Evolutionary conservation across 2,113 vertebrate species (phyloP), one percentile per base, ranked within the genome.

Genomic region (Alligator mississippiensis): DNA sequence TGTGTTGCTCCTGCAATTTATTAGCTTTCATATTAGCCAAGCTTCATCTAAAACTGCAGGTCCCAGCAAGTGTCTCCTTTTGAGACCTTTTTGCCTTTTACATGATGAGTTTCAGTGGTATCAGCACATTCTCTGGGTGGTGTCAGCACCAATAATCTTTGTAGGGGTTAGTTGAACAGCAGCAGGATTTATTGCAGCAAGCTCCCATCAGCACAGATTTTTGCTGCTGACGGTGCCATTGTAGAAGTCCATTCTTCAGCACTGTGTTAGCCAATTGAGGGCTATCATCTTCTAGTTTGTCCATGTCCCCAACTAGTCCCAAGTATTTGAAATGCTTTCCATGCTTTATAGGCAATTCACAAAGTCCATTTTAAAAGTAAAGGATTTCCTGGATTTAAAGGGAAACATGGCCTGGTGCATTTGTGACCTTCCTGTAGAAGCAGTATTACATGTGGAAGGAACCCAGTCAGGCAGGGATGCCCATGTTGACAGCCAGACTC

Each of bases 401-500:
- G 34, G 74, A 66, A 18, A 30, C 14, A 3, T 4, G 21, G 22
- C 8, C 34, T 84, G 61, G n/a, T 72, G 63, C 75, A 7, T n/a
- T 3, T 54, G 9, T 54, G 60, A 61, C 24, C 55, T 68, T 2
- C 55, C 64, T 82, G 80, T 47, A 38, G 70, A 47, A 74, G 70
- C 34, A 47, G 25, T 38, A 55, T 19, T 22, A 12, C 25, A 22
- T 66, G 78, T 79, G 81, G 78, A 82, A 84, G 61, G 59, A 74
- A 68, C 28, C 7, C 60, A 12, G 10, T 12, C 13, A 0, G n/a
- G 17, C 8, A 68, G 70, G 9, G 0, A 0, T 88, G 16, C 34
- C 61, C 9, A 9, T 0, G 0, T 1, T 74, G 77, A 27, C 70
- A 92, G 59, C 25, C 6, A 1, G 16, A 3, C 81, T 84, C 47